Percentiles rank a stretch among this genome's conserved stretches.
These are phyloP conservation scores for Takifugu bimaculatus DNA, from an alignment of 2,113 vertebrate species.

Conservation along the genomic window DNA sequence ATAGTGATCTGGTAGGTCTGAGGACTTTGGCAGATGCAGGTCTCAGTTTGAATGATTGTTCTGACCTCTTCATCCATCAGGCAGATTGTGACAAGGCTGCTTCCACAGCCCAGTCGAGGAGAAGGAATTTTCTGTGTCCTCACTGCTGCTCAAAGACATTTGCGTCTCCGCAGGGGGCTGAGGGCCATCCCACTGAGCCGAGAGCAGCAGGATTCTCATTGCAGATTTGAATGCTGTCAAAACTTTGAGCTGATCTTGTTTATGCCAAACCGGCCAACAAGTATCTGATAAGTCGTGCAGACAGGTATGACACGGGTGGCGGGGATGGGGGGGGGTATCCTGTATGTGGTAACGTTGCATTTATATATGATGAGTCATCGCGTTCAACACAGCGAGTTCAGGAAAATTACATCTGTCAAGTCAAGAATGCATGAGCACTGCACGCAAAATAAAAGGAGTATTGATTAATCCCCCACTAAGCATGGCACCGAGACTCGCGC, in stretches of 20 bases:
- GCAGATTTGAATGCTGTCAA: constrained; percentile 40
- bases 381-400: constrained; percentile 46
- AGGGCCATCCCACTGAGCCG: constrained; percentile 1
- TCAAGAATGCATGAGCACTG: constrained; percentile 63
- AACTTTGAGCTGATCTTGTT: constrained; percentile 18
- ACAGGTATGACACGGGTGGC: constrained; percentile 48
- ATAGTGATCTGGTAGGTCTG: constrained; percentile 38
- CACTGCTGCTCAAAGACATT: constrained; percentile 7
- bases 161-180: constrained; percentile 21
- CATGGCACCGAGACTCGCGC: constrained; percentile 54
- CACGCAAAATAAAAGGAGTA: constrained; percentile 1
- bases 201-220: constrained; percentile 31
- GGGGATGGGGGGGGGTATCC: neutral
- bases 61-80: constrained; percentile 51
- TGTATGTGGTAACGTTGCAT: constrained; percentile 49
- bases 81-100: constrained; percentile 22
- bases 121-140: constrained; percentile 4
- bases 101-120: constrained; percentile 34
- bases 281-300: constrained; percentile 60
- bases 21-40: constrained; percentile 41
- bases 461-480: constrained; percentile 36
- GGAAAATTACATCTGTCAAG: constrained; percentile 51
- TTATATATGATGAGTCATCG: constrained; percentile 59
- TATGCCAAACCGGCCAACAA: constrained; percentile 38
- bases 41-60: constrained; percentile 44